A percentile compares a stretch with the other conserved stretches of the same genome.
These are phyloP conservation scores for Tribolium madens DNA, from an alignment of 1,140 invertebrate genomes.

Conservation along the genomic window DNA sequence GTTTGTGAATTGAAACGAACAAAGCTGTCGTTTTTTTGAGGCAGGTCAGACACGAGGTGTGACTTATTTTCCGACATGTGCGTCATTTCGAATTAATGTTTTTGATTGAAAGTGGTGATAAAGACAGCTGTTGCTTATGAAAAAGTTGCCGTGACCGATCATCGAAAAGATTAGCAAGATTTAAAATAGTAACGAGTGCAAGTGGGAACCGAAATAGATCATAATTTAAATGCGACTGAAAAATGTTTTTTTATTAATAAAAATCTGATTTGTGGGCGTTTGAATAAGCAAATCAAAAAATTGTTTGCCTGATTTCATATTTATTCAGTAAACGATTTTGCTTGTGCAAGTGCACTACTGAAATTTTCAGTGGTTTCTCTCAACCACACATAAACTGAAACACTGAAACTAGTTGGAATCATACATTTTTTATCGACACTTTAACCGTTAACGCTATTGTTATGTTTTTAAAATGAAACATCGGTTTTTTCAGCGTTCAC, in stretches of 20 bases:
- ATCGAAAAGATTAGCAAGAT: conserved; percentile 7
- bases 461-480: too few species aligned
- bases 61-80: background rate
- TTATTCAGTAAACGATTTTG: background rate
- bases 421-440: too few species aligned
- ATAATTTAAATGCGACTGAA: conserved; percentile 13
- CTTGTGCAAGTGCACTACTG: background rate
- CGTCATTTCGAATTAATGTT: background rate
- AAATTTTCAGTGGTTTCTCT: background rate
- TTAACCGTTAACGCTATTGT: too few species aligned
- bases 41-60: background rate
- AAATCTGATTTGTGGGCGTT: too few species aligned
- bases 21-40: background rate
- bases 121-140: background rate
- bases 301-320: background rate
- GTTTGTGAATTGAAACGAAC: background rate
- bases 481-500: too few species aligned
- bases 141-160: conserved; percentile 25
- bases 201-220: background rate
- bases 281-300: background rate
- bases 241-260: too few species aligned
- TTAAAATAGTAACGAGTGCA: conserved; percentile 28
- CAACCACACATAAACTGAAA: background rate
- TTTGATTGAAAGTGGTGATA: background rate
- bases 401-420: too few species aligned